Conservation (phyloP, 2,797 vertebrate genomes). For the Notolepis coatsorum region DNA sequence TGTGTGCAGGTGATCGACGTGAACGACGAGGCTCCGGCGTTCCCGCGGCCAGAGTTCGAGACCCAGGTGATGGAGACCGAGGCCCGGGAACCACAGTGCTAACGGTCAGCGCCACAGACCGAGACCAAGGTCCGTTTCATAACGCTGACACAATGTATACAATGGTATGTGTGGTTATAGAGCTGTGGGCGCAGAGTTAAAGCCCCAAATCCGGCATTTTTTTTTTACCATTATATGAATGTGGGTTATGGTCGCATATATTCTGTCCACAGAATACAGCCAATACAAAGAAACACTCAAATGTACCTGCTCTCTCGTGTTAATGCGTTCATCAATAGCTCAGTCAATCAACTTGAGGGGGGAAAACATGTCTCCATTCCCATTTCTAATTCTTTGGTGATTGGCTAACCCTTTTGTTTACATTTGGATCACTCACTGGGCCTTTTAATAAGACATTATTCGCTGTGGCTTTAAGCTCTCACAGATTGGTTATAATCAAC, state of each 20-base stretch:
- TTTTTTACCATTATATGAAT: background rate
- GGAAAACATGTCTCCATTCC: too few species aligned
- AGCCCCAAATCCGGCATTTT: too few species aligned
- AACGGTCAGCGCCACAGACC: constrained; percentile 86
- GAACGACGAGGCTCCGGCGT: constrained; percentile 91
- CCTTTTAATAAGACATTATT: background rate
- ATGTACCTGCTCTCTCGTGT: background rate
- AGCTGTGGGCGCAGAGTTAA: background rate
- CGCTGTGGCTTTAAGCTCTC: background rate
- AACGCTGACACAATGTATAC: background rate
- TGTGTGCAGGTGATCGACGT: constrained; percentile 91
- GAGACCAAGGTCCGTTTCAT: constrained; percentile 87
- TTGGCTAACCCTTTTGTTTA: too few species aligned
- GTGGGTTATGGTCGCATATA: background rate
- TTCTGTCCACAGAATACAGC: background rate
- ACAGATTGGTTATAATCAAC: background rate
- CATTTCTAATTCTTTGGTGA: too few species aligned
- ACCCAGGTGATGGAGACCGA: constrained; percentile 87
- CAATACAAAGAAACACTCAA: background rate
- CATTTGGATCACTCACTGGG: too few species aligned
- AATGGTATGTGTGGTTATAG: background rate
- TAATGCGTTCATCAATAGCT: too few species aligned
- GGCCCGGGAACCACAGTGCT: constrained; percentile 87
- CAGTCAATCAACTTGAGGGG: too few species aligned
- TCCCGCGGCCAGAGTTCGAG: constrained; percentile 86